phyloP scores from a whole-genome alignment of 2,113 vertebrate genomes.

The Buteo buteo region DNA sequence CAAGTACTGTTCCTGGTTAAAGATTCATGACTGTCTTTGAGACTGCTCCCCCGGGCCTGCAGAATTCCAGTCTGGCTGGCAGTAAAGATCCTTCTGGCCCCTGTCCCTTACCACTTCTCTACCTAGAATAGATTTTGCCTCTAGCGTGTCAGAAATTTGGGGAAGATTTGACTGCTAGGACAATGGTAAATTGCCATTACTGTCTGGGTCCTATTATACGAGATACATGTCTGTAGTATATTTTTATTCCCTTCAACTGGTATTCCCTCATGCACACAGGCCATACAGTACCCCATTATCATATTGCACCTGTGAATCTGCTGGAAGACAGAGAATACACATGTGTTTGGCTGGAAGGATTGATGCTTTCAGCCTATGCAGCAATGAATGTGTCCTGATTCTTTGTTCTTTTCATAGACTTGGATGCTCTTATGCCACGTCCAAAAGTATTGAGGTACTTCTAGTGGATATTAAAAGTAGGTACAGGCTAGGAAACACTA shows the following conservation, averaged over 20 bases:
- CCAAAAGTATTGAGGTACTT: background rate
- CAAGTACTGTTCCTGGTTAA: constrained; percentile 55
- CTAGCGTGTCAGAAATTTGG: background rate
- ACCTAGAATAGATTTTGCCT: background rate
- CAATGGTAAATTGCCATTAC: background rate
- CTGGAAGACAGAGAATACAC: background rate
- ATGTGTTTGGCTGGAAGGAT: background rate
- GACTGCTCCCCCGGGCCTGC: background rate
- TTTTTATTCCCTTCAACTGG: background rate
- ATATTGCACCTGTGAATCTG: background rate
- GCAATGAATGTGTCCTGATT: background rate
- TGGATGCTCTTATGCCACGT: background rate
- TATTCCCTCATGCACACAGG: background rate
- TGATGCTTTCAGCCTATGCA: background rate
- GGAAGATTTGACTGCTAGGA: background rate
- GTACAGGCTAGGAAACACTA: background rate
- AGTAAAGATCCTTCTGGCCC: constrained; percentile 7
- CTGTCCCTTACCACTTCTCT: background rate
- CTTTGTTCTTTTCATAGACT: background rate
- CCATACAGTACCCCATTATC: background rate
- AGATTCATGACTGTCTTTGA: constrained; percentile 49
- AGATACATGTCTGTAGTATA: background rate
- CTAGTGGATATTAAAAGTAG: background rate
- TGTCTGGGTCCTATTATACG: background rate
- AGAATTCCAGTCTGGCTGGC: constrained; percentile 27